Conservation (phyloP, 1,140 invertebrate species). For the Heterodera schachtii region DNA sequence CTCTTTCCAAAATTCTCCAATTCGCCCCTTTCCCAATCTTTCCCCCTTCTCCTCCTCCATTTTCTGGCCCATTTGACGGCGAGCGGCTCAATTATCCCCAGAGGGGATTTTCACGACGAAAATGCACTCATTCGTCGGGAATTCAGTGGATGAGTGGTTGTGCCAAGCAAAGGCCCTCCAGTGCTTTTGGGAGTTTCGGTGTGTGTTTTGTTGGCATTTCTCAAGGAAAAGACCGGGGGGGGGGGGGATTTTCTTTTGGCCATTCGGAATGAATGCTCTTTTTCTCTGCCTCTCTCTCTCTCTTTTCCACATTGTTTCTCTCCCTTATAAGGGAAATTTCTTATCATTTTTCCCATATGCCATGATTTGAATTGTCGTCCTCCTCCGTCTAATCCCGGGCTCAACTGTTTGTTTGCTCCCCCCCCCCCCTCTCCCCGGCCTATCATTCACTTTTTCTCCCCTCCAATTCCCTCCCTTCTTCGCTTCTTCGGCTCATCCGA, state of each 20-base stretch:
- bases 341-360: background rate
- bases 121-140: slow-evolving; percentile 18
- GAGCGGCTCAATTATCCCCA: slow-evolving; percentile 16
- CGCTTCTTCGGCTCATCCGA: background rate
- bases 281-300: background rate
- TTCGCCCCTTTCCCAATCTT: background rate
- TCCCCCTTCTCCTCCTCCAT: background rate
- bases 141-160: background rate
- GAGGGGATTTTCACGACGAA: slow-evolving; percentile 13
- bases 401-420: background rate
- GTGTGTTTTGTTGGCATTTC: background rate
- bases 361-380: background rate
- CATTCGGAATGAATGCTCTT: background rate
- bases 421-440: background rate
- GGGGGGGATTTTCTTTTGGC: too few species aligned
- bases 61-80: slow-evolving; percentile 14
- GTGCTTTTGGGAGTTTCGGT: background rate
- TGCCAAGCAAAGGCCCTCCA: background rate
- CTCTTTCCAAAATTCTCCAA: slow-evolving; percentile 1
- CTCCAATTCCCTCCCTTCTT: background rate
- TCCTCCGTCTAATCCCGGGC: too few species aligned
- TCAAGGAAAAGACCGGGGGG: background rate
- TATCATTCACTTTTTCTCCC: background rate
- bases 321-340: background rate
- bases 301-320: background rate